phyloP scores from a whole-genome alignment of 1,140 invertebrate species.

The Heterodera carotae region DNA sequence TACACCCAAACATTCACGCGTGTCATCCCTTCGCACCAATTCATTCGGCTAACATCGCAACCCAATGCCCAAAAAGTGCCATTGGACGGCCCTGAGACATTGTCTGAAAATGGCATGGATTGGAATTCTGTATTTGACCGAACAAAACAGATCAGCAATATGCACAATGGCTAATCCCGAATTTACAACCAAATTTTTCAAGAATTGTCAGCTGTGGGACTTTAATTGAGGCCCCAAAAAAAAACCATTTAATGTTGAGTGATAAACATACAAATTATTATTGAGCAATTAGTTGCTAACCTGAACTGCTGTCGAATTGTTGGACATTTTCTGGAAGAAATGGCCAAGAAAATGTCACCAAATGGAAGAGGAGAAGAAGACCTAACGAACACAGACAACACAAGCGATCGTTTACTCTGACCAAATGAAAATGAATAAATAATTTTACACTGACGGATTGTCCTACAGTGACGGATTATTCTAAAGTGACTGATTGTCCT shows the following conservation, averaged over 20 bases:
- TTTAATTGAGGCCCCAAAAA: too few species aligned
- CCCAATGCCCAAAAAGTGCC: slow-evolving; percentile 36
- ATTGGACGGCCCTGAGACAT: slow-evolving; percentile 23
- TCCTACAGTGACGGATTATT: too few species aligned
- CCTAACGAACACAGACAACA: slow-evolving; percentile 26
- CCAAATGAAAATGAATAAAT: slow-evolving; percentile 13
- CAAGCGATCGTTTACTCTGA: slow-evolving; percentile 41
- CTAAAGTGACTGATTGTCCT: too few species aligned
- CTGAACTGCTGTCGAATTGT: slow-evolving; percentile 14
- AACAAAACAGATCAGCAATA: slow-evolving; percentile 15
- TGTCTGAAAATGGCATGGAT: too few species aligned
- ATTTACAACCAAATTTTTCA: too few species aligned
- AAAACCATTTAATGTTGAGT: too few species aligned
- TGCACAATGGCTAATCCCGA: too few species aligned
- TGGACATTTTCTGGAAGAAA: slow-evolving; percentile 34
- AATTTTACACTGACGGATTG: too few species aligned
- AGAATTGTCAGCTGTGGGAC: too few species aligned
- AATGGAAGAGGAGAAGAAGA: slow-evolving; percentile 37
- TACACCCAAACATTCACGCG: slow-evolving; percentile 45
- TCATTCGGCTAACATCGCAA: slow-evolving; percentile 24
- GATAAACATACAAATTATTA: too few species aligned
- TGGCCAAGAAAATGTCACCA: slow-evolving; percentile 49
- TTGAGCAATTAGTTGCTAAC: slow-evolving; percentile 20
- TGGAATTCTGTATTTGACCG: too few species aligned
- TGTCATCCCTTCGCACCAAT: slow-evolving; percentile 35